A percentile compares a stretch with the other conserved stretches of the same genome.
These are phyloP conservation scores for Falco novaeseelandiae DNA, from an alignment of 2,797 vertebrate species.

Conservation along the genomic window DNA sequence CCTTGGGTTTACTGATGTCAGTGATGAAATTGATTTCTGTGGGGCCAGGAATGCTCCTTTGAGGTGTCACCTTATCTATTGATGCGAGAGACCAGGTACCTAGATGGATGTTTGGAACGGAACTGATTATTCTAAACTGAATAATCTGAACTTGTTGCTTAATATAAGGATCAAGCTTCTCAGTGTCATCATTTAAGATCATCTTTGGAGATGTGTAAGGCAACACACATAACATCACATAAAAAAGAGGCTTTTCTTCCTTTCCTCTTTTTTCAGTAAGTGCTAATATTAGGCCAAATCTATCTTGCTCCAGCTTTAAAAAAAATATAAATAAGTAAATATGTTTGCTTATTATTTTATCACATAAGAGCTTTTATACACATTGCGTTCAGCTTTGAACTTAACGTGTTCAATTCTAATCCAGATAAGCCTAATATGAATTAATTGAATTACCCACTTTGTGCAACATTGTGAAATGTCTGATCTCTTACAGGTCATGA, in stretches of 20 bases:
- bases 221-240: neutral
- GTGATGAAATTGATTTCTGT: neutral
- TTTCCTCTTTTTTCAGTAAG: neutral
- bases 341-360: neutral
- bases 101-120: neutral
- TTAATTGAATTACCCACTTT: neutral
- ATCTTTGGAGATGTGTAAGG: neutral
- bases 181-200: neutral
- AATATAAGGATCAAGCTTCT: neutral
- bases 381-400: neutral
- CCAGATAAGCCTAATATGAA: neutral
- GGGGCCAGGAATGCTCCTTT: neutral
- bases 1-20: neutral
- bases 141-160: neutral
- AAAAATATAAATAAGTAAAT: neutral
- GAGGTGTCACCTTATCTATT: neutral
- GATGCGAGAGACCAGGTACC: neutral
- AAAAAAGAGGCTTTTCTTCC: neutral
- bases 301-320: neutral
- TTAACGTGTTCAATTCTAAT: neutral
- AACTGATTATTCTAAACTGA: neutral
- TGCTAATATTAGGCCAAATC: neutral
- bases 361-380: neutral
- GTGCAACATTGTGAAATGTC: neutral
- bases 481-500: constrained; percentile 87